Base-by-base conservation (phyloP, 2,113 vertebrate species). In the Oenanthe melanoleuca region DNA sequence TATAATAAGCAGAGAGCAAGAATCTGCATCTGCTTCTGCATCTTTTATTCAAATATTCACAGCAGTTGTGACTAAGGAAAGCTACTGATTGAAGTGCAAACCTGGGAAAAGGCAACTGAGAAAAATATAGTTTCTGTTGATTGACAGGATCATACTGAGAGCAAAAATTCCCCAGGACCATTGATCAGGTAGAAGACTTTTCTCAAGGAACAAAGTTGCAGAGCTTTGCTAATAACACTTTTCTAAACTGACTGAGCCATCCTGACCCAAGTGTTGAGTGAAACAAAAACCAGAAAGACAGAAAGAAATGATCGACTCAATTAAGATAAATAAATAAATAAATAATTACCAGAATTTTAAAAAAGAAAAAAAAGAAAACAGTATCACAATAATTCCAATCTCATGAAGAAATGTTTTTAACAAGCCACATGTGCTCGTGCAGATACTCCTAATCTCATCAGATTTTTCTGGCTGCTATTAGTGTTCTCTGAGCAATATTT, bases 261-360 rank as follows among this genome's bases (percentile, higher is more conserved):
- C 47, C 73, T 61, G 60, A 67, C 29, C 33, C 31, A 42, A 0
- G 3, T 12, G 49, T 26, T 59, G 40, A 88, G 34, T 23, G 29
- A 93, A 93, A 55, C 38, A 64, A 80, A 86, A 80, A 45, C 2
- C 18, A 87, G 45, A 63, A 55, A 75, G 47, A 79, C 57, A 52
- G 80, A 84, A 7, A 2, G 71, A 80, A 81, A 91, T 5, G 33
- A 84, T 47, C 0, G 0, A 77, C 42, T 53, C 19, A 75, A 91
- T 93, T 50, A 34, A 72, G 82, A 84, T 79, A 96, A 94, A 89
- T 93, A 96, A 93, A 96, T 91, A 95, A 93, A 94, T 92, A 96
- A 92, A 86, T 89, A 91, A 31, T 0, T 40, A 18, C 1, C 14
- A 21, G 61, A n/a, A 67, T 78, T 83, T n/a, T 22, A 18, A 18